These are phyloP conservation scores for Drosophila kepulauana DNA, from an alignment of 1,140 invertebrate genomes.

Conservation along the genomic window DNA sequence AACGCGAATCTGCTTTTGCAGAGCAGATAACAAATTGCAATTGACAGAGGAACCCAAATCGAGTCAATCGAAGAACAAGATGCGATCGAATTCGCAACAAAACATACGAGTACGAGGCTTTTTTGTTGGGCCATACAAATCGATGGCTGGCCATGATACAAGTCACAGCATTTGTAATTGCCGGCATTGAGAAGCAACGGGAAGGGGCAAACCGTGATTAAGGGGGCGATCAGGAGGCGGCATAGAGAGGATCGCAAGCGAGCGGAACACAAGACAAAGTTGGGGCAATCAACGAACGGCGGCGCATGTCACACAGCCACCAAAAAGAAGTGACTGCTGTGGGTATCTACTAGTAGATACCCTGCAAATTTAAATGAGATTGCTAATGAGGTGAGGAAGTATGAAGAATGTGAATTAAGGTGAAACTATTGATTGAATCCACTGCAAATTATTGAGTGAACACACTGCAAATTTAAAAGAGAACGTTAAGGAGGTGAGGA, in stretches of 20 bases:
- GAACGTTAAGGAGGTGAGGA: too few relatives aligned
- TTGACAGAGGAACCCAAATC: slow-evolving; percentile 74
- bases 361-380: not conserved
- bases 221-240: slow-evolving; percentile 5
- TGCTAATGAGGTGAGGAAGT: not conserved
- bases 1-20: slow-evolving; percentile 41
- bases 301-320: slow-evolving; percentile 68
- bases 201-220: not conserved
- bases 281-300: slow-evolving; percentile 66
- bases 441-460: too few relatives aligned
- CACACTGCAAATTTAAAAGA: too few relatives aligned
- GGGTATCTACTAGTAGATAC: slow-evolving; percentile 9
- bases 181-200: slow-evolving; percentile 28
- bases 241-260: not conserved
- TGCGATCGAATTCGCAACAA: slow-evolving; percentile 74
- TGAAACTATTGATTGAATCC: too few relatives aligned
- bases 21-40: slow-evolving; percentile 83
- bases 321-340: slow-evolving; percentile 37
- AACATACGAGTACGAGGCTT: slow-evolving; percentile 42
- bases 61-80: slow-evolving; percentile 57
- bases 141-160: slow-evolving; percentile 77
- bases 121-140: slow-evolving; percentile 59
- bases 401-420: too few relatives aligned
- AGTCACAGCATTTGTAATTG: slow-evolving; percentile 80
- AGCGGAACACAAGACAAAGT: slow-evolving; percentile 37